Base-by-base conservation (phyloP, 37 sponge, comb jelly and placozoan species). In the Tethya wilhelma region DNA sequence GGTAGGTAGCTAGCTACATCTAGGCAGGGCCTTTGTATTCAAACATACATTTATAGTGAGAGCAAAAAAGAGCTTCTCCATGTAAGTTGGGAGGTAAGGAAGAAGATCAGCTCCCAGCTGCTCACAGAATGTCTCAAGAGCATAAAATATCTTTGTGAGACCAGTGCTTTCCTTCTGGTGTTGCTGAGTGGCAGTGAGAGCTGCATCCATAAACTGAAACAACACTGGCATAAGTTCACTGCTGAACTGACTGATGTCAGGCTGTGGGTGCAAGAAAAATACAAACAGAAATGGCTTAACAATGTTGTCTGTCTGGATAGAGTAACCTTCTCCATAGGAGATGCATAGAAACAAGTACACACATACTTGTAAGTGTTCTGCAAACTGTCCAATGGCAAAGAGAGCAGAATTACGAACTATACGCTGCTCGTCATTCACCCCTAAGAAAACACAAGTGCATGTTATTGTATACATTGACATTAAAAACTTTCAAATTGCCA, bases 331-430 rank as follows among this genome's bases (percentile, higher is more conserved):
- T 49, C n/a, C n/a, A n/a, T n/a, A 71, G 40, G 34, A 57, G 44
- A 36, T 19, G 26, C 39, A 67, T 14, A 4, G 5, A 67, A 5
- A 23, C 26, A 5, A 33, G 8, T 67, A 49, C 55, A 49, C 55
- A 49, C 55, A 20, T 75, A 89, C 95, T 80, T 96, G 97, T 22
- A 98, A 74, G 71, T 96, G 79, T 20, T 91, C 93, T 3, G 99
- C 89, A 63, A 98, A 96, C 79, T 98, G 99, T 26, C 99, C 99
- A 56, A 98, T 59, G 14, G 99, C 93, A 62, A 94, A 98, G 28
- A 98, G 87, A 11, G 99, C 91, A 0, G 96, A 96, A 84, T 98
- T 98, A 44, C 93, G 73, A 19, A 98, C 96, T 30, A 86, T 80
- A 5, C 56, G 68, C 34, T 88, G 59, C 38, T 76, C 56, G 60